Conservation (phyloP, 64 coral and sea anemone genomes). For the Acropora yongei region DNA sequence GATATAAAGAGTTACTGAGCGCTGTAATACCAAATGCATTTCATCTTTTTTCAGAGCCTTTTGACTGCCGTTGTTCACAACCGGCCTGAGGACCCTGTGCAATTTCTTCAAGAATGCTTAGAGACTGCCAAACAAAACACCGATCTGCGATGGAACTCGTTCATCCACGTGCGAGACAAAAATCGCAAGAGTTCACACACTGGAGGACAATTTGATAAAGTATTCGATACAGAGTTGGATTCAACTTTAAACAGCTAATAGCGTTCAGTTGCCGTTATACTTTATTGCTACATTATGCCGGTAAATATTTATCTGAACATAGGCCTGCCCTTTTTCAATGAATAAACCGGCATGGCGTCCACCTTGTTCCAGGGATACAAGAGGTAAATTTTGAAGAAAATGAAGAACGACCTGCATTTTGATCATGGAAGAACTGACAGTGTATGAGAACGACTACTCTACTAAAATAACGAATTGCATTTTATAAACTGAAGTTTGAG, state of each 20-base stretch:
- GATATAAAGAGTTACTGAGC: no score
- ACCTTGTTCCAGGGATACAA: no score
- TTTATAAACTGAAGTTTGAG: no score
- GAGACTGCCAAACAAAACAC: conserved; percentile 73
- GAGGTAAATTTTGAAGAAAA: no score
- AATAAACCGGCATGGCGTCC: no score
- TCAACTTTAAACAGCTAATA: neutral
- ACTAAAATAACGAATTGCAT: no score
- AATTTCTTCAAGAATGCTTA: conserved; percentile 80
- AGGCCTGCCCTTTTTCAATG: no score
- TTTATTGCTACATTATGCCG: no score
- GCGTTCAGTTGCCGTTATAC: neutral
- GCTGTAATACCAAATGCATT: neutral
- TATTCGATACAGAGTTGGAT: conserved; percentile 87
- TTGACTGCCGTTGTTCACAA: conserved; percentile 81
- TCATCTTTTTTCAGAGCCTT: conserved; percentile 67
- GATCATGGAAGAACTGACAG: no score
- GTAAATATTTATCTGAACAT: neutral
- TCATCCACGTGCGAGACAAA: conserved; percentile 56
- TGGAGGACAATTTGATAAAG: conserved; percentile 74
- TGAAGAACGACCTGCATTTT: no score
- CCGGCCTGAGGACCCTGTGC: conserved; percentile 77
- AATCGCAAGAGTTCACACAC: conserved; percentile 65
- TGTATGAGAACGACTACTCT: no score
- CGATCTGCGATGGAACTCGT: conserved; percentile 79